Base-by-base conservation (phyloP, 2,888 invertebrate species). In the Drosophila yooni region DNA sequence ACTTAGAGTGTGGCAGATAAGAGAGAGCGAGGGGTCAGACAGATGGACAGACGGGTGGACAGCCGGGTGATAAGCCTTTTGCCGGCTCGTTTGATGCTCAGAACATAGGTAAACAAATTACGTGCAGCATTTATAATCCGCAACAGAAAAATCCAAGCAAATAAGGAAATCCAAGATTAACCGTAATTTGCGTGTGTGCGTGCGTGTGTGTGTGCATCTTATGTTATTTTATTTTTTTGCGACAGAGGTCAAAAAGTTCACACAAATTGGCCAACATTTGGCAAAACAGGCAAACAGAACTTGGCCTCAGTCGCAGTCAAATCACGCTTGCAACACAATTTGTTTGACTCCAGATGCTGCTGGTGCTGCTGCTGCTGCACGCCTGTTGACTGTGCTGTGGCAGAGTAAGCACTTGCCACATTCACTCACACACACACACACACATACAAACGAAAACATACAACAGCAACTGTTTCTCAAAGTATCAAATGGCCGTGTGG, bases 71-170 rank as follows among this genome's bases (percentile, higher is more conserved):
- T 79, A 79, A 82, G 82, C 81, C 75, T 64, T 82, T 81, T 73
- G 66, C 70, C 68, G 79, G 61, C 70, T 72, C 70, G 75, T 73
- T 82, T 76, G 82, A 69, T 76, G 73, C 82, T 75, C 57, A 52
- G 79, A 65, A 74, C 74, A 69, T 59, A 69, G 74, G 78, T 81
- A 82, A 82, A 82, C 82, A 82, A 82, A 82, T 82, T 82, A 78
- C 82, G 80, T 82, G 74, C 82, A 80, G 81, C 82, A 82, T 78
- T 82, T 78, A 82, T 82, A 82, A 82, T 82, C 80, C 77, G 51
- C 50, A 27, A 36, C 25, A 15, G 43, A 10, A 40, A 43, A 46
- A 43, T 46, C 4, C 46, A 46, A 46, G 8, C 46, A 60, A 43
- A 38, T 56, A 40, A 48, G 25, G 27, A 48, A 69, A 54, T 76